Evolutionary conservation across 1,140 invertebrate species (phyloP).

Genomic region (Camponotus floridanus): DNA sequence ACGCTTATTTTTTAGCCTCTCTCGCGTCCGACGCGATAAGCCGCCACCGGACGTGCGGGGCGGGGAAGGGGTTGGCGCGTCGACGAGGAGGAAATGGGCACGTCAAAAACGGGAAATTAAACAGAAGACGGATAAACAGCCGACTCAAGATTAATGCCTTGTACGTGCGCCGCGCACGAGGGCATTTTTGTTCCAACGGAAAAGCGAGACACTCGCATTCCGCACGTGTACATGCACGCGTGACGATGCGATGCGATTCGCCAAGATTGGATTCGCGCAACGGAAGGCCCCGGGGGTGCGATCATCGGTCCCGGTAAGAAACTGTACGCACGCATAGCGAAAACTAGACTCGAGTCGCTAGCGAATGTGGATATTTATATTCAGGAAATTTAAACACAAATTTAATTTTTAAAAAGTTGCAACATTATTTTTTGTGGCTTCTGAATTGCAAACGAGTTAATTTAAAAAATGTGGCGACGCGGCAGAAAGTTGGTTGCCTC

Average conservation of each 20-base stretch:
- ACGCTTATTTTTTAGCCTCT: slow-evolving; percentile 39
- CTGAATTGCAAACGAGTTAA: too few species aligned
- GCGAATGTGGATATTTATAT: neutral
- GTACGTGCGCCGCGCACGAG: slow-evolving; percentile 67
- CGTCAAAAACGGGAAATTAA: slow-evolving; percentile 84
- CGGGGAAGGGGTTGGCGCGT: neutral
- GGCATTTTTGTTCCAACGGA: slow-evolving; percentile 46
- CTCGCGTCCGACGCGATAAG: slow-evolving; percentile 34
- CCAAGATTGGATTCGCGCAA: slow-evolving; percentile 57
- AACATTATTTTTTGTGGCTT: too few species aligned
- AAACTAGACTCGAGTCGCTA: neutral
- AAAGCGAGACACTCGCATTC: slow-evolving; percentile 15
- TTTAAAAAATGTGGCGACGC: too few species aligned
- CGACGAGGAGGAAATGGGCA: slow-evolving; percentile 79
- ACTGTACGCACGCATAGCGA: neutral
- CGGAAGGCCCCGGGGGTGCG: neutral
- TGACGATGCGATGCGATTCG: slow-evolving; percentile 14
- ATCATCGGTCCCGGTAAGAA: slow-evolving; percentile 1
- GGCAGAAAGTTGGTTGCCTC: too few species aligned
- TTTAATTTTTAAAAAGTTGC: too few species aligned
- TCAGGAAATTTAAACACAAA: neutral
- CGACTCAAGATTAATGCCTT: slow-evolving; percentile 77
- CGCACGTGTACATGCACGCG: slow-evolving; percentile 15
- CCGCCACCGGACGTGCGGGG: slow-evolving; percentile 18
- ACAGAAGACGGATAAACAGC: slow-evolving; percentile 83